Conservation (phyloP, 2,888 invertebrate species). For the Sesia bembeciformis region DNA sequence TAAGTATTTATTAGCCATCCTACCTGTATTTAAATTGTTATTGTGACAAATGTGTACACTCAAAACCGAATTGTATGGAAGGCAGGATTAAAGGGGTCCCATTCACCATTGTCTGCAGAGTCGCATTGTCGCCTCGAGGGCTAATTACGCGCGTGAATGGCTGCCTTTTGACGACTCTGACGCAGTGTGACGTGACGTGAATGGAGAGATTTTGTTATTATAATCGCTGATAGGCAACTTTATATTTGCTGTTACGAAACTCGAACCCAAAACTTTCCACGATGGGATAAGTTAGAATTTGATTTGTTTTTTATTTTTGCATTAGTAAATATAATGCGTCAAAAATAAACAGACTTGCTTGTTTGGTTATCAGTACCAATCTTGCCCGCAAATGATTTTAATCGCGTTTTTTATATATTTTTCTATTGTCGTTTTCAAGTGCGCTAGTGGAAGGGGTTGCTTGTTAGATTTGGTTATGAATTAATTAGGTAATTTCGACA, state of each 20-base stretch:
- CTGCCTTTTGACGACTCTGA: conserved; percentile 32
- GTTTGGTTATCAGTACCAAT: conserved; percentile 27
- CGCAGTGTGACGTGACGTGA: conserved; percentile 21
- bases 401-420: conserved; percentile 32
- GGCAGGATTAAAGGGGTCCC: conserved; percentile 31
- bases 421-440: conserved; percentile 8
- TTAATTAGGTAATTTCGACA: too few relatives aligned
- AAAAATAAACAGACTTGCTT: conserved; percentile 16
- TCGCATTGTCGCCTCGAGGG: conserved; percentile 41
- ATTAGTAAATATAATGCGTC: too few relatives aligned
- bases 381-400: conserved; percentile 22
- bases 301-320: too few relatives aligned
- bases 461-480: background rate
- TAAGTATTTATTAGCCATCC: background rate
- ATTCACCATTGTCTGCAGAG: conserved; percentile 39
- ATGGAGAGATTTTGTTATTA: conserved; percentile 12
- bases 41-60: background rate
- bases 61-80: background rate
- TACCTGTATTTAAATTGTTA: background rate
- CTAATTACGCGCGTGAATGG: conserved; percentile 53
- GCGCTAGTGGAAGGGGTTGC: background rate
- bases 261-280: background rate
- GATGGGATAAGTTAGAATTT: too few relatives aligned
- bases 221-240: background rate
- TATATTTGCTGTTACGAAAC: background rate